phyloP scores from a whole-genome alignment of 2,797 vertebrate species.

The Botia almorhae region DNA sequence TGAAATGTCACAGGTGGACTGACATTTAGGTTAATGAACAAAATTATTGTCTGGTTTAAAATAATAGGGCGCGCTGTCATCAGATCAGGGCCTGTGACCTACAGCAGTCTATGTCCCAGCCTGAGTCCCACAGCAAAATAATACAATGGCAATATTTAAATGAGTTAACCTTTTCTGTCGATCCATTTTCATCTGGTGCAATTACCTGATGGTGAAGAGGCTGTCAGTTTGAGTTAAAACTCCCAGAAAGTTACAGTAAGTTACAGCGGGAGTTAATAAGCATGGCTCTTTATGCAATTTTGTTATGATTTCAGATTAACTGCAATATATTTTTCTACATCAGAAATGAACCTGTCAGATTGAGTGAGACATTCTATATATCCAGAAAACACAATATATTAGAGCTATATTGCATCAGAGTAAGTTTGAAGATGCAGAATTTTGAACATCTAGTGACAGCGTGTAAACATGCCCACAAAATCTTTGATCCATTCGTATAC shows the following conservation, averaged over 20 bases:
- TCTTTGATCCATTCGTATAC: background rate
- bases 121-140: conserved; percentile 42
- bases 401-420: background rate
- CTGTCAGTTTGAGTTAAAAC: conserved; percentile 28
- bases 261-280: conserved; percentile 8
- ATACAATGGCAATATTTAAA: conserved; percentile 59
- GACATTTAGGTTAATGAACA: conserved; percentile 71
- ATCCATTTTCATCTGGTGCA: background rate
- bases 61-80: conserved; percentile 61
- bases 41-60: conserved; percentile 65
- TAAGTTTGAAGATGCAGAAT: conserved; percentile 4
- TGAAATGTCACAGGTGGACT: conserved; percentile 65
- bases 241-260: background rate
- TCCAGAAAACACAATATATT: conserved; percentile 1
- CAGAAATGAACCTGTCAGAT: conserved; percentile 22
- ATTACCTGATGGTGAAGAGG: conserved; percentile 42
- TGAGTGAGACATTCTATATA: background rate
- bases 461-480: background rate
- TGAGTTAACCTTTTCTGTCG: conserved; percentile 56
- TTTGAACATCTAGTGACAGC: background rate
- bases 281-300: background rate
- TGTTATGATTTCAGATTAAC: background rate
- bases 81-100: conserved; percentile 61
- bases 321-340: conserved; percentile 8
- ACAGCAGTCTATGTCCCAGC: conserved; percentile 26